A percentile compares a stretch with the other conserved stretches of the same genome.
These are phyloP conservation scores for Chauna torquata DNA, from an alignment of 2,113 vertebrate species.

Conservation along the genomic window DNA sequence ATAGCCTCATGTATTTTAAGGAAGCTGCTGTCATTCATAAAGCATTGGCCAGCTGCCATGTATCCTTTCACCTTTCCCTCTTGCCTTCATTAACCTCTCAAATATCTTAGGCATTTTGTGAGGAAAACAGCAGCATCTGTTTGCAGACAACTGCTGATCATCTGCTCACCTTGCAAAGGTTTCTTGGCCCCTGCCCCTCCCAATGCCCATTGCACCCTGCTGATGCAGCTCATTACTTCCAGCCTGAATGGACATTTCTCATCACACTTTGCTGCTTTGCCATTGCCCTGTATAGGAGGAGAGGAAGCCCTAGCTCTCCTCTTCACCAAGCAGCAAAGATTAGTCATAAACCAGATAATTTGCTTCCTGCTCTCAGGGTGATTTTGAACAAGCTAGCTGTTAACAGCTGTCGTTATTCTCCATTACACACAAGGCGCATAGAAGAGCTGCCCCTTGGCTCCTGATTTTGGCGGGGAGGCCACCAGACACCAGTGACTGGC, in stretches of 20 bases:
- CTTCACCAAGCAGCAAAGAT: background rate
- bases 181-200: background rate
- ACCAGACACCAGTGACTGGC: background rate
- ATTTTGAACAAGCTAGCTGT: background rate
- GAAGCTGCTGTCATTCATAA: background rate
- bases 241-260: background rate
- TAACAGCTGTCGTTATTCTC: background rate
- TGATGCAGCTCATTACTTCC: background rate
- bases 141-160: background rate
- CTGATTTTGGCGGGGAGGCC: background rate
- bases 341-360: background rate
- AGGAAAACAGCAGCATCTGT: background rate
- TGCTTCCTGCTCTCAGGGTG: background rate
- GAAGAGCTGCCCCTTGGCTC: background rate
- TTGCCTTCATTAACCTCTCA: background rate
- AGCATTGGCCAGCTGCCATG: background rate
- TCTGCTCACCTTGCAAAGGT: background rate
- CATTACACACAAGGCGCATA: background rate
- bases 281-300: background rate
- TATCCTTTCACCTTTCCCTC: background rate
- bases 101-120: background rate
- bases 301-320: background rate
- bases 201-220: background rate
- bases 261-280: background rate
- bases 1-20: slow-evolving; percentile 37